Evolutionary conservation across 2,888 invertebrate genomes (phyloP), one percentile per base, ranked within the genome.

Genomic region (Tyria jacobaeae): DNA sequence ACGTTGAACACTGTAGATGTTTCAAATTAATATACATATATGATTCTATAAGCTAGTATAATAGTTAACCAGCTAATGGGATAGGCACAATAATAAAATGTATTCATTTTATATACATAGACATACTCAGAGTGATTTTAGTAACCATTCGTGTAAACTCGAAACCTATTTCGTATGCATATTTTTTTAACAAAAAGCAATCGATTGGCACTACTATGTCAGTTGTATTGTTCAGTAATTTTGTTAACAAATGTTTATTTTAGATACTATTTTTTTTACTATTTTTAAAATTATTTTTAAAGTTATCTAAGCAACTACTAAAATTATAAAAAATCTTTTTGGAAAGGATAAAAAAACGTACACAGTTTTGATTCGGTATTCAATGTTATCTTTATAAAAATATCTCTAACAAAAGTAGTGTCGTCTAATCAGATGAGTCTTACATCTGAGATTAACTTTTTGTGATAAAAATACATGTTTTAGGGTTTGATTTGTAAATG

Each of bases 371-470:
- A 60, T 55, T 37, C 25, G 34, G 7, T 50, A 49, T 50, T 60
- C 55, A 34, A 41, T 14, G 41, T 60, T 49, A 50, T 60, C 49
- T 39, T 21, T 60, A 31, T n/a, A 39, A 37, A 54, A 60, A 34
- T 35, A 55, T 60, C 34, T 50, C 9, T n/a, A n/a, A n/a, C n/a
- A 4, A 39, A 39, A 7, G 6, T 39, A 7, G n/a, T 15, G n/a
- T 15, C n/a, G n/a, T 17, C n/a, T 3, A n/a, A 39, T n/a, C n/a
- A 39, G 5, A 14, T n/a, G 6, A 39, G 39, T n/a, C 6, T 39
- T 5, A 39, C 6, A n/a, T 41, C 10, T 41, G 17, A 9, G 0
- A 41, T 7, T n/a, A 41, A 17, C 9, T n/a, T 15, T 39, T 39
- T n/a, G 2, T 39, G 9, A 17, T n/a, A 31, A 31, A 31, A 6